Percentiles rank a stretch among this genome's conserved stretches.
These are phyloP conservation scores for Dynastes maya DNA, from an alignment of 2,888 invertebrate species.

Conservation along the genomic window DNA sequence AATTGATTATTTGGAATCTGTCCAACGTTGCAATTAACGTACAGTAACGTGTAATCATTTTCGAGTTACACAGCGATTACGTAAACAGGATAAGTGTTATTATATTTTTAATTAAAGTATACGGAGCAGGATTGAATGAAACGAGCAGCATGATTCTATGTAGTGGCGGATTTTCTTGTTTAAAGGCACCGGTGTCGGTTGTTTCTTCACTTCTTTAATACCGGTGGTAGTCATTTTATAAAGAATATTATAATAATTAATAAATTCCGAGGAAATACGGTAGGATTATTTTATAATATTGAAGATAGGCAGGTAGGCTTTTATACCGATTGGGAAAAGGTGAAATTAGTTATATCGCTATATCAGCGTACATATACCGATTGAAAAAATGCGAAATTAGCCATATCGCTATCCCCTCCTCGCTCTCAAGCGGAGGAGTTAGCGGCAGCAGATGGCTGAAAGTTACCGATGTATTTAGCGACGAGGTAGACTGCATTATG, in stretches of 20 bases:
- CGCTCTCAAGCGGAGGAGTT: too few species aligned
- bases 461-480: too few species aligned
- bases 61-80: conserved; percentile 32
- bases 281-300: neutral
- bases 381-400: too few species aligned
- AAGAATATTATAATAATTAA: neutral
- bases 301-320: too few species aligned
- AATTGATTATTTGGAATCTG: conserved; percentile 46
- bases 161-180: conserved; percentile 23
- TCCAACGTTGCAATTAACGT: conserved; percentile 32
- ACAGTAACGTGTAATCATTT: conserved; percentile 38
- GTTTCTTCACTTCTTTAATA: neutral
- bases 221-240: neutral
- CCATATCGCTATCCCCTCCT: too few species aligned
- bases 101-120: conserved; percentile 42
- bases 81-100: conserved; percentile 46
- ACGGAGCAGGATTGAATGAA: conserved; percentile 11
- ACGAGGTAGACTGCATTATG: too few species aligned
- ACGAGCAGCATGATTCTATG: conserved; percentile 11
- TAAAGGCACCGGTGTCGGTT: conserved; percentile 16
- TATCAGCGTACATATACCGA: too few species aligned
- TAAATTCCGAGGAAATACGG: neutral
- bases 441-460: too few species aligned
- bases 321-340: too few species aligned
- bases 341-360: too few species aligned